Conservation (phyloP, 1,140 invertebrate species). For the Achatina immaculata region DNA sequence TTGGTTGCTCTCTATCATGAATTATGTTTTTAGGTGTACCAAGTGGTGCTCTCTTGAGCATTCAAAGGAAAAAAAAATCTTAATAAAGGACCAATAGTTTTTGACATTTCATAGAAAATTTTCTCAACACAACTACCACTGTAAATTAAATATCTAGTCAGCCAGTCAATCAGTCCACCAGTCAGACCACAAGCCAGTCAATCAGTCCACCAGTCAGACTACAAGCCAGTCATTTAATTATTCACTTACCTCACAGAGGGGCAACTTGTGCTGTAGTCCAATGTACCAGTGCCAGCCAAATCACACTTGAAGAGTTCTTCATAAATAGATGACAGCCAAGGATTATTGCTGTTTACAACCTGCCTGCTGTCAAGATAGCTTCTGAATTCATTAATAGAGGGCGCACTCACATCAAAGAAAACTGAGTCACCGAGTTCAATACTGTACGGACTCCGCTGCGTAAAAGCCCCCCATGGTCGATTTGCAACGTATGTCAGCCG, state of each 20-base stretch:
- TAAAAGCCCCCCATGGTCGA: slow-evolving; percentile 42
- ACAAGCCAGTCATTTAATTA: neutral
- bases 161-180: too few species aligned
- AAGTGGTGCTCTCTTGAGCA: too few species aligned
- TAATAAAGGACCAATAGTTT: too few species aligned
- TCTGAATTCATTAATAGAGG: slow-evolving; percentile 40
- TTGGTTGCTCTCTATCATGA: too few species aligned
- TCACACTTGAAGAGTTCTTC: slow-evolving; percentile 53
- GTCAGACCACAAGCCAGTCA: too few species aligned
- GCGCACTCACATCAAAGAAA: slow-evolving; percentile 41
- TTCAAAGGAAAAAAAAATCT: too few species aligned
- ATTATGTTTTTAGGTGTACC: too few species aligned
- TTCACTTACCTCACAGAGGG: neutral
- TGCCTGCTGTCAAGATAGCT: slow-evolving; percentile 37
- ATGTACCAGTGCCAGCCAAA: slow-evolving; percentile 36
- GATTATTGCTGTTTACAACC: slow-evolving; percentile 43
- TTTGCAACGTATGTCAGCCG: slow-evolving; percentile 60
- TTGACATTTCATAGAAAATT: too few species aligned
- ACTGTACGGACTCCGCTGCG: neutral
- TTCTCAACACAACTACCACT: too few species aligned
- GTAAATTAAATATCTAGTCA: too few species aligned
- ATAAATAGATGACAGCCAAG: slow-evolving; percentile 65
- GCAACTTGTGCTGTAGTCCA: neutral
- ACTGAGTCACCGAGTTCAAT: slow-evolving; percentile 31
- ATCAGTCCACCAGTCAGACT: too few species aligned